Conservation (phyloP, 2,113 vertebrate species). For the Larimichthys polyactis region DNA sequence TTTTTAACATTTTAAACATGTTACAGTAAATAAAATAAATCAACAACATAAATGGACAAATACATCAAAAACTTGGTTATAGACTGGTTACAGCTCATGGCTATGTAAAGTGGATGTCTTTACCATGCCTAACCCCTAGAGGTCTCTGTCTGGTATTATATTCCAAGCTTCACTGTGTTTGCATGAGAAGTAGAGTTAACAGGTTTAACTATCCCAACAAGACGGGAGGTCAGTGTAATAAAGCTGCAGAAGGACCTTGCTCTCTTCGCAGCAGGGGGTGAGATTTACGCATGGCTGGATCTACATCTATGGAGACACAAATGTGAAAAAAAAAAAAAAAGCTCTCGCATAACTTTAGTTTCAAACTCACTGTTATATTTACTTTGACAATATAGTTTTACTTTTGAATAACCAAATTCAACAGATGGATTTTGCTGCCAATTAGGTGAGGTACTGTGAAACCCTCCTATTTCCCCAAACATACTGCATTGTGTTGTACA, state of each 20-base stretch:
- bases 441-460: not conserved
- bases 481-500: not conserved
- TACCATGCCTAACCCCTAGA: constrained; percentile 65
- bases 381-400: not conserved
- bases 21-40: constrained; percentile 43
- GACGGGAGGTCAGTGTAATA: constrained; percentile 36
- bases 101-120: constrained; percentile 20
- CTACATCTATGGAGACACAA: constrained; percentile 44
- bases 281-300: constrained; percentile 63
- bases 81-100: not conserved
- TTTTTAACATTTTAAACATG: not conserved
- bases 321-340: constrained; percentile 11
- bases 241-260: constrained; percentile 46
- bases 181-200: constrained; percentile 53
- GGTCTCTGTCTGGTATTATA: constrained; percentile 58
- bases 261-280: constrained; percentile 67
- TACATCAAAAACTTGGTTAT: not conserved
- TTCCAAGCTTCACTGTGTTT: constrained; percentile 16
- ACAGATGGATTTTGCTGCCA: not conserved
- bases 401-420: not conserved
- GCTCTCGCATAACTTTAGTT: constrained; percentile 28
- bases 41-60: too few relatives aligned
- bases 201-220: constrained; percentile 59
- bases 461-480: not conserved
- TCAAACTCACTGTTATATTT: not conserved